These are phyloP conservation scores for Orgyia antiqua DNA, from an alignment of 2,888 invertebrate species.

Conservation along the genomic window DNA sequence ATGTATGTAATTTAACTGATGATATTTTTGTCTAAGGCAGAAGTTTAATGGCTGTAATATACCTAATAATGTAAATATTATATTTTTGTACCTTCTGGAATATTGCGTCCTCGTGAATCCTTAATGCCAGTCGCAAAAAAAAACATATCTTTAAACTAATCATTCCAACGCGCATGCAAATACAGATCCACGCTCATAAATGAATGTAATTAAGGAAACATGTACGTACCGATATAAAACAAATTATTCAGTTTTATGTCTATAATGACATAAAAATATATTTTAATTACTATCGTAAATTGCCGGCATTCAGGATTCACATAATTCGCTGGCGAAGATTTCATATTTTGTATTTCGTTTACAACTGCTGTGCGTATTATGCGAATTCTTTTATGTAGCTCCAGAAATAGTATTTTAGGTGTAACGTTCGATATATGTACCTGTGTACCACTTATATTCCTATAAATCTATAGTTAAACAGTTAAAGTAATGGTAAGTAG, in stretches of 20 bases:
- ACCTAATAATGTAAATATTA: no score
- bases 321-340: constrained; percentile 58
- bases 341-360: constrained; percentile 23
- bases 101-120: constrained; percentile 75
- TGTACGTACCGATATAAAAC: constrained; percentile 40
- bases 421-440: constrained; percentile 9
- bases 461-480: constrained; percentile 51
- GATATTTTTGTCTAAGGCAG: no score
- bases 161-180: constrained; percentile 17
- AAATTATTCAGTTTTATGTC: constrained; percentile 46
- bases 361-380: constrained; percentile 51
- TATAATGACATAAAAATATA: constrained; percentile 46
- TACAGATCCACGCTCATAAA: constrained; percentile 38
- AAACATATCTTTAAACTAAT: constrained; percentile 12
- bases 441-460: constrained; percentile 39
- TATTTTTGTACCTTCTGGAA: no score
- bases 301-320: constrained; percentile 73
- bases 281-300: constrained; percentile 41
- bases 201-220: constrained; percentile 44
- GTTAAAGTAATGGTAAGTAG: constrained; percentile 34
- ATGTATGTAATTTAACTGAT: no score
- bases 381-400: constrained; percentile 41
- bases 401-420: constrained; percentile 7
- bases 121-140: constrained; percentile 48
- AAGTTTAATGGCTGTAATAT: no score